Percentiles rank a stretch among this genome's conserved stretches.
Conservation (phyloP, 2,888 invertebrate genomes). For the Sphaerophoria rueppellii region DNA sequence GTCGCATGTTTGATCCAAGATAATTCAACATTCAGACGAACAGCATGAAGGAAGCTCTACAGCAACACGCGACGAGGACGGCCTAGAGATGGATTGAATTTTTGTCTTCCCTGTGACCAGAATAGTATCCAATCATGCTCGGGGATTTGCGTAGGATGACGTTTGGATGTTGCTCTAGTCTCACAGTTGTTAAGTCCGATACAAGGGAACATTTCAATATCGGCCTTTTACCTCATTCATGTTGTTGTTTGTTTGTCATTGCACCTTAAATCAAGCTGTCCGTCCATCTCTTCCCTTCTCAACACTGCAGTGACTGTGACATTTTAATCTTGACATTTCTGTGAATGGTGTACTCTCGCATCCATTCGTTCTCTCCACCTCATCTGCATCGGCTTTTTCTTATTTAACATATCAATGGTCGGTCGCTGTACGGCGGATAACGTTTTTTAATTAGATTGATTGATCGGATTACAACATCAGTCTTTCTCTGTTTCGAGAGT, state of each 20-base stretch:
- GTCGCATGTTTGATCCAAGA: conserved; percentile 62
- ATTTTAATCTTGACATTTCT: conserved; percentile 74
- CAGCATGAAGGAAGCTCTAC: conserved; percentile 29
- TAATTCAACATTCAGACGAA: conserved; percentile 46
- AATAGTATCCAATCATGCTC: neutral
- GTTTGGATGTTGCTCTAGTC: conserved; percentile 50
- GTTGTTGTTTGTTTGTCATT: conserved; percentile 48
- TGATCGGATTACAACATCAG: conserved; percentile 71
- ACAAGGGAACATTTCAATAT: conserved; percentile 43
- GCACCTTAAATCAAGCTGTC: conserved; percentile 69
- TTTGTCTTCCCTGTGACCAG: conserved; percentile 14
- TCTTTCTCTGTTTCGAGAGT: conserved; percentile 3
- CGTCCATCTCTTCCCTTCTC: conserved; percentile 31
- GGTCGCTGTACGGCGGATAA: conserved; percentile 34
- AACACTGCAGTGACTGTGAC: conserved; percentile 55
- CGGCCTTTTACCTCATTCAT: neutral
- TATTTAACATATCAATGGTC: neutral
- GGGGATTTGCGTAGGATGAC: conserved; percentile 67
- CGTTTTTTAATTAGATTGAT: conserved; percentile 74
- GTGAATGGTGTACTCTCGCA: conserved; percentile 53
- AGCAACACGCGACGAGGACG: conserved; percentile 32
- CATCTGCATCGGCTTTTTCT: conserved; percentile 14
- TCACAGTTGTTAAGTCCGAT: conserved; percentile 54
- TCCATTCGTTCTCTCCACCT: conserved; percentile 15
- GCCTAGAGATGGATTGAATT: neutral